Base-by-base conservation (phyloP, 2,888 invertebrate species). In the Periphyllus acericola region DNA sequence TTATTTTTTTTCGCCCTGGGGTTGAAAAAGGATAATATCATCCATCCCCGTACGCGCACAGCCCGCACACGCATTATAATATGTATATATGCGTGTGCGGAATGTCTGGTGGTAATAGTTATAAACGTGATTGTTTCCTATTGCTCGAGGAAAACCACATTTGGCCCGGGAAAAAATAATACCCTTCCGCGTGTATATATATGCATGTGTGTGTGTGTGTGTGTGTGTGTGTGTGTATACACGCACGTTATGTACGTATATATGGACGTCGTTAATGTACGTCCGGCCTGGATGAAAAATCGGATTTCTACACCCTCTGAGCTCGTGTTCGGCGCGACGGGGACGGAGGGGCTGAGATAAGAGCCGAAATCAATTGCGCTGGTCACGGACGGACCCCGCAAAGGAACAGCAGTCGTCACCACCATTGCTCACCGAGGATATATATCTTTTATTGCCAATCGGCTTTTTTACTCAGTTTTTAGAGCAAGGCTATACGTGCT, bases 401-500 rank as follows among this genome's bases (percentile, higher is more conserved):
- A n/a, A 72, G 34, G 46, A 46, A 46, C 11, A 46, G 46, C 3
- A 46, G 11, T 46, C 46, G 11, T 2, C 46, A 14, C 46, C 46
- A 14, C 9, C n/a, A n/a, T n/a, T n/a, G n/a, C n/a, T 11, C 60
- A 25, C n/a, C 68, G 3, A 40, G 40, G 29, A 83, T 29, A 74
- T 81, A n/a, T n/a, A n/a, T n/a, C n/a, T n/a, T n/a, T n/a, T n/a
- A 80, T 87, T 60, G 87, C 72, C 87, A 46, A 66, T 80, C 9
- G 80, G 79, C 9, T 87, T 87, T 74, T 60, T 85, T 46, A 14
- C 40, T 85, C 25, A 32, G 40, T 55, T 79, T 86, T 81, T 81
- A 32, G 87, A 87, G 81, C 87, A n/a, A 87, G 87, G 87, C 40
- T 66, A 80, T 87, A 66, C 60, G 87, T 9, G 9, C 14, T 14